Conservation (phyloP, 2,113 vertebrate genomes). For the Pogona vitticeps region DNA sequence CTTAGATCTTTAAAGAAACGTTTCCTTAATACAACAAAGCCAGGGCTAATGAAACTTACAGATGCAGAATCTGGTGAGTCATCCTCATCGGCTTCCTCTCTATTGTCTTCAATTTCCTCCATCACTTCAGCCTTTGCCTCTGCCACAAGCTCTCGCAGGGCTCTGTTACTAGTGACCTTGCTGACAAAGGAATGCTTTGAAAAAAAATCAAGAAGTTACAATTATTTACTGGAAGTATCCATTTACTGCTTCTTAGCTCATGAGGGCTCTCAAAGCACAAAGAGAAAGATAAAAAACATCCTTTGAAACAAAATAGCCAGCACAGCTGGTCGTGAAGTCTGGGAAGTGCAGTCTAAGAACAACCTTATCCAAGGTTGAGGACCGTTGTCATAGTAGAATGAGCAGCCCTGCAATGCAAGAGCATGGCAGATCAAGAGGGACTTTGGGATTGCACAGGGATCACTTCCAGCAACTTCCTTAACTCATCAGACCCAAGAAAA, state of each 20-base stretch:
- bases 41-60: constrained; percentile 61
- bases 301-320: too few relatives aligned
- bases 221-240: too few relatives aligned
- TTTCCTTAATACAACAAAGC: not conserved
- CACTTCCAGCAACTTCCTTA: not conserved
- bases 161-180: constrained; percentile 83
- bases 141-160: constrained; percentile 91
- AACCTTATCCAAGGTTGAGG: too few relatives aligned
- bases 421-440: fast-evolving
- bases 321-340: too few relatives aligned
- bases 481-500: not conserved
- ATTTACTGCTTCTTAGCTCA: too few relatives aligned
- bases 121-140: constrained; percentile 97
- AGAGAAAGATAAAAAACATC: too few relatives aligned
- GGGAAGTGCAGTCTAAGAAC: too few relatives aligned
- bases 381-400: fast-evolving
- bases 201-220: constrained; percentile 33
- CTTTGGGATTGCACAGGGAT: fast-evolving
- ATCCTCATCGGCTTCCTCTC: constrained; percentile 79
- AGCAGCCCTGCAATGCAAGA: not conserved
- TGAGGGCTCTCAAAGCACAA: too few relatives aligned
- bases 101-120: constrained; percentile 79
- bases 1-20: not conserved
- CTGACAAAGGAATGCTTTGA: constrained; percentile 90
- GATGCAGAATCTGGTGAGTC: constrained; percentile 59